Evolutionary conservation across 2,113 vertebrate species (phyloP).

Genomic region (Dissostichus mawsoni): DNA sequence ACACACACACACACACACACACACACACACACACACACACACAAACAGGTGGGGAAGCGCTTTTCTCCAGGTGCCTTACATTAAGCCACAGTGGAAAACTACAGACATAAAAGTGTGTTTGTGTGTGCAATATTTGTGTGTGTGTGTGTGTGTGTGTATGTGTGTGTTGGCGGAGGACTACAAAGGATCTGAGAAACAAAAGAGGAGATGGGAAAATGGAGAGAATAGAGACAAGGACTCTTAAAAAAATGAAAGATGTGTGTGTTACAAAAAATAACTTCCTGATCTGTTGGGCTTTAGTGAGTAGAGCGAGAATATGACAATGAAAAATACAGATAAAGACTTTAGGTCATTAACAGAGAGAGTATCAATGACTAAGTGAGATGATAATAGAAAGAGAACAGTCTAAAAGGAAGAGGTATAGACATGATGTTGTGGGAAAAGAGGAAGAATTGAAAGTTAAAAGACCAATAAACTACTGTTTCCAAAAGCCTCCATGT

Average conservation of each 20-base stretch:
- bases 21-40: constrained; percentile 37
- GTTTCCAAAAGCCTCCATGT: neutral
- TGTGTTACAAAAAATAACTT: constrained; percentile 30
- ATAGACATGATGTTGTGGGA: neutral
- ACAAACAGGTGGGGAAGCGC: constrained; percentile 68
- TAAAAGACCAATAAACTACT: neutral
- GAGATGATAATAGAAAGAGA: constrained; percentile 3
- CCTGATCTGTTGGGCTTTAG: constrained; percentile 25
- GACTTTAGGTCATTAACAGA: constrained; percentile 17
- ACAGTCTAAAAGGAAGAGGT: neutral
- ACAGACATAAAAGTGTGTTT: constrained; percentile 32
- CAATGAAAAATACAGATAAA: constrained; percentile 6
- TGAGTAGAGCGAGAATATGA: constrained; percentile 3
- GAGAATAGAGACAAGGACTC: constrained; percentile 23
- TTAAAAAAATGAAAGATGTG: constrained; percentile 25
- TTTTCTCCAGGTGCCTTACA: constrained; percentile 72
- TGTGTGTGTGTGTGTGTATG: constrained; percentile 17
- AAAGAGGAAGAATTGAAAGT: neutral
- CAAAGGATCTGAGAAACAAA: constrained; percentile 43
- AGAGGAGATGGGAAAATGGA: constrained; percentile 7
- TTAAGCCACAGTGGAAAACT: constrained; percentile 69
- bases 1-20: constrained; percentile 16
- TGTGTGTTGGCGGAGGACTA: constrained; percentile 28
- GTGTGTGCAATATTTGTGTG: neutral
- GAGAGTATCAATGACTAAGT: neutral